phyloP scores from a whole-genome alignment of 2,797 vertebrate species.

The Taeniopygia guttata region DNA sequence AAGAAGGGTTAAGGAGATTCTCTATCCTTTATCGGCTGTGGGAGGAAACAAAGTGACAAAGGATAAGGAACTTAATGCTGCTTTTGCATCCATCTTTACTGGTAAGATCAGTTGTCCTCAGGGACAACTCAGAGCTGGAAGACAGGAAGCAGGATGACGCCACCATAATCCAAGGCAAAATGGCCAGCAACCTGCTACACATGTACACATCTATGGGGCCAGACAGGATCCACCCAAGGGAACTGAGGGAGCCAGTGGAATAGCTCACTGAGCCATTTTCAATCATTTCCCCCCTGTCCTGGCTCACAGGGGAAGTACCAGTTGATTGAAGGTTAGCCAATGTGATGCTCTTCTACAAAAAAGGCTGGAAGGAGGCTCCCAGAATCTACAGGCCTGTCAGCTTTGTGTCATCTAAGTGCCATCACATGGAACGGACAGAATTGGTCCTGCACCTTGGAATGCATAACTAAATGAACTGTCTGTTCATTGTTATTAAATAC shows the following conservation, averaged over 20 bases:
- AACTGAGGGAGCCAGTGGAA: background rate
- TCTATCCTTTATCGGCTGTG: rapidly evolving
- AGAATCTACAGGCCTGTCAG: background rate
- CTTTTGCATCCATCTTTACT: background rate
- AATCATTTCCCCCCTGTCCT: background rate
- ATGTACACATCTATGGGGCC: no score
- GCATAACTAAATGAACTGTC: background rate
- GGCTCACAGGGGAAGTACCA: background rate
- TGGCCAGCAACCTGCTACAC: background rate
- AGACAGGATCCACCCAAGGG: background rate
- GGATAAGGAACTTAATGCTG: background rate
- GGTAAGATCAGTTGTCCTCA: background rate
- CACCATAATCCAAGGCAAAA: background rate
- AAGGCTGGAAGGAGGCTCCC: background rate
- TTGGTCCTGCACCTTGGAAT: background rate
- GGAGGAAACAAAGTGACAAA: background rate
- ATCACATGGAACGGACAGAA: background rate
- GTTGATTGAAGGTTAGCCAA: background rate
- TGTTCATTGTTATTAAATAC: background rate
- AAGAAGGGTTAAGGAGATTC: background rate
- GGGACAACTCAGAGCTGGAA: background rate
- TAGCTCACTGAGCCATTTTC: background rate
- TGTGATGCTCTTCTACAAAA: background rate
- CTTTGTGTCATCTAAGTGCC: background rate
- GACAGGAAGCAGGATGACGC: background rate